Evolutionary conservation across 30 jellyfish, hydroid and myxozoan genomes (phyloP).

Genomic region (Hydractinia echinata): DNA sequence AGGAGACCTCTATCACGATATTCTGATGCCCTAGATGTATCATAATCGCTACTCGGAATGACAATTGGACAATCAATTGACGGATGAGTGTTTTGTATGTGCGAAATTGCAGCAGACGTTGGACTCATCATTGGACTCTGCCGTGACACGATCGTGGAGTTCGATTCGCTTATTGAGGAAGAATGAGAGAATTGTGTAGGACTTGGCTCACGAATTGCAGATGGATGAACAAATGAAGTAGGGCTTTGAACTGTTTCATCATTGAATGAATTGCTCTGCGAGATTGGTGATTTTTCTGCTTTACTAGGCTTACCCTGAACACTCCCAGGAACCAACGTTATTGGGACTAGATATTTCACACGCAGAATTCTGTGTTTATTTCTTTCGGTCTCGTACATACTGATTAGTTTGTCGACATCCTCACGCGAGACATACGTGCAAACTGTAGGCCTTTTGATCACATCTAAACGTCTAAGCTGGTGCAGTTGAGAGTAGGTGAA

Average conservation of each 20-base stretch:
- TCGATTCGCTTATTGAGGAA: neutral
- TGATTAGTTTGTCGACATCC: conserved; percentile 83
- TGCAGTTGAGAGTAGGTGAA: conserved; percentile 95
- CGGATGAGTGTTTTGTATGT: conserved; percentile 83
- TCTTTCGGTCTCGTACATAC: conserved; percentile 95
- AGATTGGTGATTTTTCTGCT: neutral
- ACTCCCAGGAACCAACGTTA: conserved; percentile 72
- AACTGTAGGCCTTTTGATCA: conserved; percentile 93
- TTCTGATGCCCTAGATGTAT: conserved; percentile 59
- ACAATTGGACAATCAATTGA: conserved; percentile 96
- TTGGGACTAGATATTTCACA: conserved; percentile 61
- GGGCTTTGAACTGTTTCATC: conserved; percentile 5
- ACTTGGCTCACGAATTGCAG: conserved; percentile 13
- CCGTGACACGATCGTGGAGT: neutral
- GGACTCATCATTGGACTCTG: conserved; percentile 41
- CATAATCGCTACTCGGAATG: conserved; percentile 95
- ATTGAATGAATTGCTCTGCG: neutral
- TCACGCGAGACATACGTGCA: conserved; percentile 69
- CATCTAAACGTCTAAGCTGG: conserved; percentile 88
- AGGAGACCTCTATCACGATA: conserved; percentile 32
- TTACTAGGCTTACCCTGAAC: neutral
- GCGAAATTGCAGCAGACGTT: conserved; percentile 53
- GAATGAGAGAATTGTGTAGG: conserved; percentile 12
- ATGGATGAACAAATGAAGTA: conserved; percentile 10
- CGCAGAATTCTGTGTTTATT: conserved; percentile 65